Base-by-base conservation (phyloP, 1,140 invertebrate genomes). In the Archegozetes longisetosus region DNA sequence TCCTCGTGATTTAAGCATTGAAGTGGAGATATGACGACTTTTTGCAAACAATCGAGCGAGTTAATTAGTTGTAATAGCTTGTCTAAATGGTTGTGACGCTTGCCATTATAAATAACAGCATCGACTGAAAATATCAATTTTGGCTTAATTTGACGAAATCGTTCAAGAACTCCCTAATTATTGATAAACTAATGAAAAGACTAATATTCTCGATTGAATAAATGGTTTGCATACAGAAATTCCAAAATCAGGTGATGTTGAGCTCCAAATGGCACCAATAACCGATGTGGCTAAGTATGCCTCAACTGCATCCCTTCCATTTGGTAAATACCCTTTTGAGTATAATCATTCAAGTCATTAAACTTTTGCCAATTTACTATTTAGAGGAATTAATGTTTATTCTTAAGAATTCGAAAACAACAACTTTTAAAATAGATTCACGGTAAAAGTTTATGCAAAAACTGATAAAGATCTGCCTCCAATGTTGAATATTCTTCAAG, bases 261-360 rank as follows among this genome's bases (percentile, higher is more conserved):
- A 65, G 29, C 63, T 59, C 64, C 64, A 65, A 14, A 65, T 64
- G 13, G 64, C 64, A 48, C 64, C 64, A 40, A 64, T 58, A 28
- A 54, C 54, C 12, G 64, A 53, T 13, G 64, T 27, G 24, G 63
- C 64, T n/a, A 65, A 26, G 54, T 61, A 61, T 23, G 63, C 64
- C 24, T 53, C 52, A 24, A 65, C 27, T 23, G 64, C 60, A 53
- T 64, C 60, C 46, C 64, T 57, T 17, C 53, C 55, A 47, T 65
- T 64, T 60, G 61, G 32, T 60, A 64, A 56, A 47, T 61, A 64
- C 40, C 59, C 62, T 64, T 6, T n/a, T 29, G 55, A 60, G 9
- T 40, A 32, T 58, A 20, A 9, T 51, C 20, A 25, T 51, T 20
- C 4, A 51, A 20, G 6, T 12, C 6, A 22, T 9, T 20, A 20